Base-by-base conservation (phyloP, 2,888 invertebrate genomes). In the Mechanitis messenoides region DNA sequence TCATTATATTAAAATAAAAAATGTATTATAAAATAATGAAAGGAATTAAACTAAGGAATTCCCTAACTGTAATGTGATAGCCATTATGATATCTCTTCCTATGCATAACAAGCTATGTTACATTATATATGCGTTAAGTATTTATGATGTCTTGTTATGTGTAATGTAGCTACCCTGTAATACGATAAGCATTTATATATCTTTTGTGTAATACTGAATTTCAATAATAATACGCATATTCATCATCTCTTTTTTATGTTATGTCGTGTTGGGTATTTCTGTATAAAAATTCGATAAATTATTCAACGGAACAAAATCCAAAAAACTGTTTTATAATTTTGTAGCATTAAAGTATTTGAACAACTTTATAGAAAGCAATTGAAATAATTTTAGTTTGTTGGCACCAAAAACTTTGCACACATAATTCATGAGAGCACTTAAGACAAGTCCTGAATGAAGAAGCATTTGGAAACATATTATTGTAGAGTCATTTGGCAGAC, bases 21-120 rank as follows among this genome's bases (percentile, higher is more conserved):
- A 0, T 20, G 6, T 9, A 42, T 9, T 42, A 9, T 42, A 1
- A 42, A 42, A 42, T 42, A 9, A 42, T 42, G 45, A 33, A 46
- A 46, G 56, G 12, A 20, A 20, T 20, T 20, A 33, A 56, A 45
- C 56, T 55, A 38, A 55, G 55, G 33, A 2, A 12, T 12, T 33
- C 42, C 45, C 38, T 50, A 6, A 9, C 20, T 4, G 35, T 60
- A 60, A 60, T 55, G 55, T 55, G 50, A 47, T 60, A 55, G 12
- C 31, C 47, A 38, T 55, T 55, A 53, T 45, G 58, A 33, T 54
- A 42, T 42, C 9, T 2, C 12, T 28, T 45, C 45, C 38, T 50
- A 6, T 50, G 31, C 3, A 45, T 28, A 7, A 33, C 11, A 9
- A 2, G 35, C 55, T 55, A 60, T 55, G 55, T 55, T 47, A 47